Percentiles rank a stretch among this genome's conserved stretches.
phyloP scores from a whole-genome alignment of 2,888 invertebrate species.

The Clivina fossor region DNA sequence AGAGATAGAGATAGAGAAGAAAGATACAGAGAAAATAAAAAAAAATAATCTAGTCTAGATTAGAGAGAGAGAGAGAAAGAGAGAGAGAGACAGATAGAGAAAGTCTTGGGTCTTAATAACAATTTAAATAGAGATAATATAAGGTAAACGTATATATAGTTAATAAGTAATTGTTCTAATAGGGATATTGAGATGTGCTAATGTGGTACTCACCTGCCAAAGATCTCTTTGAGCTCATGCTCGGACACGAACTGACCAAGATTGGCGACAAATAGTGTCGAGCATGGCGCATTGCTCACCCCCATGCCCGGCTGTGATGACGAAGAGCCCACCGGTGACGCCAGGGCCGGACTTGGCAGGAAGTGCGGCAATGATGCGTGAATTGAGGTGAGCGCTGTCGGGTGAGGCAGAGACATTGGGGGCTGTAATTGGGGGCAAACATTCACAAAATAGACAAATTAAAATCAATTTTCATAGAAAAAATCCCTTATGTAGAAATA shows the following conservation, averaged over 20 bases:
- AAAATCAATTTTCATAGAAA: too few relatives aligned
- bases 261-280: constrained; percentile 98
- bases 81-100: too few relatives aligned
- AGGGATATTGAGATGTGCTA: too few relatives aligned
- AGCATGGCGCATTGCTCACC: constrained; percentile 84
- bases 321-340: constrained; percentile 82
- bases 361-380: constrained; percentile 80
- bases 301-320: constrained; percentile 70
- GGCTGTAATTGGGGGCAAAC: constrained; percentile 56
- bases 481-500: too few relatives aligned
- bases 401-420: constrained; percentile 63
- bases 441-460: too few relatives aligned
- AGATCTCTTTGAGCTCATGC: constrained; percentile 97
- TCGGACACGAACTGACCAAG: constrained; percentile 97
- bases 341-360: constrained; percentile 90
- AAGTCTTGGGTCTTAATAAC: too few relatives aligned
- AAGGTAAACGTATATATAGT: too few relatives aligned
- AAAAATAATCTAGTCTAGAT: too few relatives aligned
- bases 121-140: too few relatives aligned
- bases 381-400: constrained; percentile 68
- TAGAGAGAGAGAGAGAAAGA: too few relatives aligned
- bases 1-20: background rate
- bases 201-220: constrained; percentile 95
- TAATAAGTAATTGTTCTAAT: too few relatives aligned
- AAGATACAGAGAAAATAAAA: background rate